Evolutionary conservation across 2,113 vertebrate genomes (phyloP), one percentile per base, ranked within the genome.

Genomic region (Puffinus mauretanicus): DNA sequence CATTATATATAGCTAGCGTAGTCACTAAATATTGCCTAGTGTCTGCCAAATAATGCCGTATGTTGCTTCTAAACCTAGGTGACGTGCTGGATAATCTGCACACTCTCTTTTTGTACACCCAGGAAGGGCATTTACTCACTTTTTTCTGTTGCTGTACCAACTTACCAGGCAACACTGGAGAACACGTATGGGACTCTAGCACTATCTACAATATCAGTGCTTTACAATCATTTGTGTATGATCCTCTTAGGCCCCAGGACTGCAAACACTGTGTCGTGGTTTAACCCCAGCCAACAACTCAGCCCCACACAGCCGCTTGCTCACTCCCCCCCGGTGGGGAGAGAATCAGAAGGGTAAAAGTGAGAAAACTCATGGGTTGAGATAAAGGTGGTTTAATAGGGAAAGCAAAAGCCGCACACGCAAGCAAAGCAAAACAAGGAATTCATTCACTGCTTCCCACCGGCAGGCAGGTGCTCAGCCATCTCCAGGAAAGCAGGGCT

Each of bases 41-140:
- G 90, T 93, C 97, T 96, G 96, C 91, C 95, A 96, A 71, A 71
- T 26, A 70, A 62, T 66, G 85, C 96, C 88, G n/a, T 97, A 84
- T 96, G 97, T 46, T 93, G 79, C 97, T 95, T 90, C 92, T 75
- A 88, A 94, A 90, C 72, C 85, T 76, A 84, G 95, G 52, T 93
- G 94, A 95, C 12, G 21, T 47, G 85, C 93, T 91, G 85, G 79
- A 40, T 82, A 54, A 79, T 90, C 82, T 84, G 82, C 86, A 76
- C 81, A n/a, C 7, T 0, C 58, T 87, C 76, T 75, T 89, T 86
- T 91, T 73, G 77, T 75, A 42, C 71, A 73, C 49, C 49, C 82
- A 57, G 75, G 75, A 62, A 77, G 78, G 81, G 78, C 67, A 72
- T 7, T 54, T 66, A 51, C 82, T 95, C 67, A 29, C 14, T 94